These are phyloP conservation scores for Trichomalopsis sarcophagae DNA, from an alignment of 1,140 invertebrate genomes.

Conservation along the genomic window DNA sequence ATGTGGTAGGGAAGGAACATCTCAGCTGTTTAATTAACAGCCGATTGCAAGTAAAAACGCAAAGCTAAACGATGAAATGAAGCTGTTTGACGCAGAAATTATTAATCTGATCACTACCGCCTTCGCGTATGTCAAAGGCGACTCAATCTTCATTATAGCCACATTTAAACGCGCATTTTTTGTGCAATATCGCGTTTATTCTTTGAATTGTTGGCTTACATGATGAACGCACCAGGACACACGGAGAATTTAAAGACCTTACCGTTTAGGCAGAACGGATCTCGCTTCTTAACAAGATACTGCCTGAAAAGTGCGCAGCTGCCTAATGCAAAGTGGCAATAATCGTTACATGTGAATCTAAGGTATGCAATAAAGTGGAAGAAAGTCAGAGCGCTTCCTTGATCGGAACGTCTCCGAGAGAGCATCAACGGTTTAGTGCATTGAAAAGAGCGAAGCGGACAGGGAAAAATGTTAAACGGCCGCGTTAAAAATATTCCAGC, in stretches of 20 bases:
- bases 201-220: too few species aligned
- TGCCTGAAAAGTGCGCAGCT: neutral
- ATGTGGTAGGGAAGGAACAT: neutral
- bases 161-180: too few species aligned
- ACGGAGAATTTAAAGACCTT: neutral
- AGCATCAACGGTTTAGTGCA: neutral
- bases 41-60: neutral
- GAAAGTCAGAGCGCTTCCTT: constrained; percentile 21
- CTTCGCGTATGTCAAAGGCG: neutral
- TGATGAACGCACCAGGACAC: too few species aligned
- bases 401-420: neutral
- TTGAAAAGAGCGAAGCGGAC: neutral
- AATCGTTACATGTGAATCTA: constrained; percentile 38
- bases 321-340: constrained; percentile 33
- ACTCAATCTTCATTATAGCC: too few species aligned
- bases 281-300: neutral
- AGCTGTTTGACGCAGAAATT: neutral
- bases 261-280: neutral
- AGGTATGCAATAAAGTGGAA: constrained; percentile 33
- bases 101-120: neutral
- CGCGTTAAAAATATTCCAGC: too few species aligned
- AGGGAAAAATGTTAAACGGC: neutral
- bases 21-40: neutral
- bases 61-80: neutral
- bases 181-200: too few species aligned